Evolutionary conservation across 2,113 vertebrate species (phyloP).

Genomic region (Scolopax mira): DNA sequence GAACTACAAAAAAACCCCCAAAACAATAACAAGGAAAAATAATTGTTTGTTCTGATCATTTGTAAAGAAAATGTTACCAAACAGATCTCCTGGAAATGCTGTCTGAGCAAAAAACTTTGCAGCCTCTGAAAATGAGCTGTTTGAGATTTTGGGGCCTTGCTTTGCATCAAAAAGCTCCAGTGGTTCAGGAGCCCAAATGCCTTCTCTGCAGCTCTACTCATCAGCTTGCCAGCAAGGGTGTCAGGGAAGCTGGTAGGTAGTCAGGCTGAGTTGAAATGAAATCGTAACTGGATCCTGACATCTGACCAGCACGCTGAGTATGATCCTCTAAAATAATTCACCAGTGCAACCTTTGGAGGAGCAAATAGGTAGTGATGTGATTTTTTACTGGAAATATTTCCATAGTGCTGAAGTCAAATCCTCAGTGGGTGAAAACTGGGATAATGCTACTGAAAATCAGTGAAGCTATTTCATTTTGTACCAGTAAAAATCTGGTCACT

Average conservation of each 20-base stretch:
- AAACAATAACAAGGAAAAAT: neutral
- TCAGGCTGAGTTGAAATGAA: neutral
- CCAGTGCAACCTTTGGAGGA: neutral
- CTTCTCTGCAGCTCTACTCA: neutral
- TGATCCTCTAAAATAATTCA: neutral
- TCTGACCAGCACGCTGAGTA: accelerated
- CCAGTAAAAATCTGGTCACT: neutral
- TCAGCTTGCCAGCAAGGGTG: neutral
- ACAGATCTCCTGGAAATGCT: neutral
- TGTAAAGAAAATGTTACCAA: neutral
- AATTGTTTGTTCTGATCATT: neutral
- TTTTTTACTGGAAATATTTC: neutral
- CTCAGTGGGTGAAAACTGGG: neutral
- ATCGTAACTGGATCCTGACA: neutral
- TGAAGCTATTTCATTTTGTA: neutral
- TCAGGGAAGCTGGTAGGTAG: neutral
- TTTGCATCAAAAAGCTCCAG: neutral
- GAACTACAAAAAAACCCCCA: neutral
- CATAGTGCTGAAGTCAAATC: neutral
- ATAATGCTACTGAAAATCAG: neutral
- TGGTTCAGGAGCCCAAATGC: neutral
- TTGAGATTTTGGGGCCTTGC: neutral
- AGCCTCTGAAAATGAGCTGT: neutral
- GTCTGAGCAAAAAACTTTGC: neutral
- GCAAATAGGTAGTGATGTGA: neutral